Base-by-base conservation (phyloP, 2,113 vertebrate genomes). In the Puma concolor region DNA sequence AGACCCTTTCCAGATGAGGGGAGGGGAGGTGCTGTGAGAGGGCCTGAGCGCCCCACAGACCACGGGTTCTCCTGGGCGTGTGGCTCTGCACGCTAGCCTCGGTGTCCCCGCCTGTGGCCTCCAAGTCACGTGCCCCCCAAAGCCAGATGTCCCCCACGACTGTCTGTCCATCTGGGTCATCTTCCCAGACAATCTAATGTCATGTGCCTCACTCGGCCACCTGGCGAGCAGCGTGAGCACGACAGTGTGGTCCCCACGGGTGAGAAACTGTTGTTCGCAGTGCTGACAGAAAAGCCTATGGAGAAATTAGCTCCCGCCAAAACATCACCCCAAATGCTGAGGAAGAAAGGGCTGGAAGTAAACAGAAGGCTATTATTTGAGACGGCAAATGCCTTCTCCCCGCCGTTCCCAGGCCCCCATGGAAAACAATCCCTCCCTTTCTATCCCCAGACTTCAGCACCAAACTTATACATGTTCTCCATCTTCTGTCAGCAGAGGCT, bases 201-300 rank as follows among this genome's bases (percentile, higher is more conserved):
- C 91, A 60, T 1, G 6, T 0, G 4, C 25, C 23, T 8, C 4
- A 0, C 44, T 72, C 33, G 36, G 79, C 19, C 36, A 50, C 76
- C 14, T 12, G 3, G 15, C 2, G 3, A 57, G 19, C 23, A 77
- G 50, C 1, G 5, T 14, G 25, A 29, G 38, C 31, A 14, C 1
- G 44, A n/a, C 54, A 64, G 7, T 1, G 0, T 1, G 33, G n/a
- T 63, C 90, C 67, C 29, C 0, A 0, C 0, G 4, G 63, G 8
- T 2, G 33, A 54, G 23, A n/a, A 29, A 63, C 25, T 38, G 41
- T 7, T 23, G 10, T 27, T 86, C 41, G 36, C 1, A 60, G 77
- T 80, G 87, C 4, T 29, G 36, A 84, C 17, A 23, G 15, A 19
- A 74, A 44, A 69, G 23, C 13, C 66, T 50, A 27, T 0, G 12